Evolutionary conservation across 1,140 invertebrate species (phyloP), one percentile per base, ranked within the genome.

Genomic region (Pomacea maculata): DNA sequence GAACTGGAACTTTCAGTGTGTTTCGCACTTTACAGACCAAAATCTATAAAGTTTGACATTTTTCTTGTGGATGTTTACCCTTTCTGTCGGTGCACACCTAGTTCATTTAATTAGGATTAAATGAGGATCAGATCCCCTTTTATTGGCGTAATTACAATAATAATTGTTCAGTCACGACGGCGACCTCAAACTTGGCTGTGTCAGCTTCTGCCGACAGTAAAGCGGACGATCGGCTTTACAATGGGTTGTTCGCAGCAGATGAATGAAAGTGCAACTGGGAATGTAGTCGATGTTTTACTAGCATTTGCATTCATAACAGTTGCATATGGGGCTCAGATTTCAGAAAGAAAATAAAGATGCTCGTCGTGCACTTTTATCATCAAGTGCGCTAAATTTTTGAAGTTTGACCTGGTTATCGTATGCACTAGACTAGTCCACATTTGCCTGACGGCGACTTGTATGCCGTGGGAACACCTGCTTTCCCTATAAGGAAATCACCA

Each of bases 381-480:
- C 52, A 52, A 21, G 45, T 54, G 55, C 52, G n/a, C 57, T 54
- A 52, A 54, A 75, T 57, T 61, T 75, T 75, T 75, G 54, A 34
- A 52, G 21, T 75, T 75, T 54, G 70, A 54, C 80, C 70, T 78
- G 75, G 19, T 64, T 64, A 64, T 54, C 63, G 67, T 71, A 71
- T 78, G 75, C 55, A 77, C 71, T 63, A 75, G 63, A 61, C 68
- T 55, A 52, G 55, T 25, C 74, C 15, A 79, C 77, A 70, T 55
- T 73, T 75, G 52, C 73, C 80, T 34, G 80, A 70, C 75, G 67
- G 21, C 80, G 67, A 64, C 57, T 71, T 75, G 68, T 79, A 45
- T 55, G 83, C 82, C 86, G 86, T 88, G 86, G 87, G 85, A 89
- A 88, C 88, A 89, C 88, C 88, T 89, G 88, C 86, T 85, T 84